A percentile compares a stretch with the other conserved stretches of the same genome.
phyloP scores from a whole-genome alignment of 2,888 invertebrate species.

The Acanthosoma haemorrhoidale region DNA sequence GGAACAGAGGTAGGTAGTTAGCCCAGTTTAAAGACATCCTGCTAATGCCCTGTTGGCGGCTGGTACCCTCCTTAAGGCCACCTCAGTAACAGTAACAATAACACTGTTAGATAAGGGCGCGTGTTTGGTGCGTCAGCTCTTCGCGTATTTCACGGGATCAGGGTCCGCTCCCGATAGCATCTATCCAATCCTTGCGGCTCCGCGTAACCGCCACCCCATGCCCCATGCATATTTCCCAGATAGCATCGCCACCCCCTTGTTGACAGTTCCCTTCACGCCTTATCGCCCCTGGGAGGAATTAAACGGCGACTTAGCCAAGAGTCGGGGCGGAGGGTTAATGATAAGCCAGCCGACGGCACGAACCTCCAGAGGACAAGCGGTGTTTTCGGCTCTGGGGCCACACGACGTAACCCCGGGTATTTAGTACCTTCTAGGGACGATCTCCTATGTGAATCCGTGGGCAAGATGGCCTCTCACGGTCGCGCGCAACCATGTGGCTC shows the following conservation, averaged over 20 bases:
- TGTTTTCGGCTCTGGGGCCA: neutral
- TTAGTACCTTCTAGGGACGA: neutral
- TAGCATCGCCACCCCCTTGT: neutral
- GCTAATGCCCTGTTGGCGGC: neutral
- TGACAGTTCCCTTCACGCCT: neutral
- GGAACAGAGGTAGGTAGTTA: too few species aligned
- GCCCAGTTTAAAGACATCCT: neutral
- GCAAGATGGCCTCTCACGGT: neutral
- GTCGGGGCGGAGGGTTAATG: neutral
- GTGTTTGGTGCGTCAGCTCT: conserved; percentile 8
- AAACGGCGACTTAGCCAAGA: neutral
- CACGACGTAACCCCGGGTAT: neutral
- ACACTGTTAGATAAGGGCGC: conserved; percentile 15
- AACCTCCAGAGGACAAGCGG: neutral
- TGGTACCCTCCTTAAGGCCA: neutral
- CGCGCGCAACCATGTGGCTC: neutral
- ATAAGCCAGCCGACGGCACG: neutral
- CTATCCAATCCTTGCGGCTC: conserved; percentile 7
- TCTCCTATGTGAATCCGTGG: neutral
- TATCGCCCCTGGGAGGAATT: neutral
- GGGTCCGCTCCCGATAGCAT: neutral
- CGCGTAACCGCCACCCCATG: neutral
- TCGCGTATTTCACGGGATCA: conserved; percentile 17
- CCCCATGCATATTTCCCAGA: conserved; percentile 6
- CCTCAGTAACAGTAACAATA: conserved; percentile 19